A percentile compares a stretch with the other conserved stretches of the same genome.
These are phyloP conservation scores for Nibea coibor DNA, from an alignment of 2,113 vertebrate genomes.

Conservation along the genomic window DNA sequence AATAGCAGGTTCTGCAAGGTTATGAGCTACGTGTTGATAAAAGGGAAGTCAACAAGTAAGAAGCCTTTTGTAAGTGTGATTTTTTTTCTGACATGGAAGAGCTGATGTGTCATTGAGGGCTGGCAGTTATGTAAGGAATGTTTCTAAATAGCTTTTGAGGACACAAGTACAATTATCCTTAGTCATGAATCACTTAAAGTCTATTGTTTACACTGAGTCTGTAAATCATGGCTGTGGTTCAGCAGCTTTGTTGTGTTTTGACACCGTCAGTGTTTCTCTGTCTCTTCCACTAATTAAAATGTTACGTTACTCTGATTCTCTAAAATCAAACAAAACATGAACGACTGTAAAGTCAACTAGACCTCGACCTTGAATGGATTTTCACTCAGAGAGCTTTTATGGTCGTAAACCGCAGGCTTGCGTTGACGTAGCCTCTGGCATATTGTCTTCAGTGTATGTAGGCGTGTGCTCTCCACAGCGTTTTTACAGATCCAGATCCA, in stretches of 20 bases:
- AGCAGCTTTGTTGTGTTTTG: background rate
- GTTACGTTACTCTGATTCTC: background rate
- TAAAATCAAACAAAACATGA: background rate
- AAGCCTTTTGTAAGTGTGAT: background rate
- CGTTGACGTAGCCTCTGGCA: slow-evolving; percentile 6
- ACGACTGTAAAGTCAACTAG: background rate
- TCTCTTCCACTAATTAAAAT: background rate
- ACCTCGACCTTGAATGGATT: background rate
- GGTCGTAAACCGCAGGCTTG: background rate
- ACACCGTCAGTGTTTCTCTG: background rate
- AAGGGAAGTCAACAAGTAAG: background rate
- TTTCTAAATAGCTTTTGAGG: slow-evolving; percentile 41
- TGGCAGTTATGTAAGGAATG: slow-evolving; percentile 51
- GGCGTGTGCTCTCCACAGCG: slow-evolving; percentile 10
- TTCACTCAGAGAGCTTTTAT: background rate
- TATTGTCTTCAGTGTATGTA: slow-evolving; percentile 5
- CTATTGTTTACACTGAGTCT: slow-evolving; percentile 24
- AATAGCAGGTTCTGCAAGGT: background rate
- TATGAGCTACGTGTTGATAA: background rate
- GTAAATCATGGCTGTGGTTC: slow-evolving; percentile 8
- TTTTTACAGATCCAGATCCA: slow-evolving; percentile 21
- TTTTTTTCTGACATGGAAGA: slow-evolving; percentile 18
- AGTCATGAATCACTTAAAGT: slow-evolving; percentile 43
- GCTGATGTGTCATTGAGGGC: slow-evolving; percentile 38
- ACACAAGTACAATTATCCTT: slow-evolving; percentile 48